Evolutionary conservation across 2,888 invertebrate genomes (phyloP).

Genomic region (Himalopsyche tibetana): DNA sequence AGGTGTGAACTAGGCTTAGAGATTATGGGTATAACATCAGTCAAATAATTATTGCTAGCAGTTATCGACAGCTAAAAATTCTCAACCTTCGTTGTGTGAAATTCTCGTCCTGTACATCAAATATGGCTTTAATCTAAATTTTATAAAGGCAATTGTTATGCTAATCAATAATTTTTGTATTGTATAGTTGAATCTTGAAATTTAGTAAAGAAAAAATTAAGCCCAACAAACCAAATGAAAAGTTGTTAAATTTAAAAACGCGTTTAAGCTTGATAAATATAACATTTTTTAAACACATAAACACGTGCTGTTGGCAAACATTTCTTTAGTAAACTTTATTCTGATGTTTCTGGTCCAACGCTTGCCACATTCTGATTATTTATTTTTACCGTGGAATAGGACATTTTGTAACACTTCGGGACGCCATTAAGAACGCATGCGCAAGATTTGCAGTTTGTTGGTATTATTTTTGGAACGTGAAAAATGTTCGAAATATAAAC

Average conservation of each 20-base stretch:
- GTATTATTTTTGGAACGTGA: slow-evolving; percentile 13
- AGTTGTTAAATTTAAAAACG: neutral
- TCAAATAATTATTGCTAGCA: no score
- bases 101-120: no score
- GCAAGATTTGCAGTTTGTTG: slow-evolving; percentile 7
- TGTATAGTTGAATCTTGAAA: no score
- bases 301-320: slow-evolving; percentile 40
- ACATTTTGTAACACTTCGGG: slow-evolving; percentile 7
- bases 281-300: slow-evolving; percentile 24
- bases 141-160: no score
- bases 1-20: no score
- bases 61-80: no score
- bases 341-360: slow-evolving; percentile 31
- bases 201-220: no score
- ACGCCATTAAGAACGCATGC: slow-evolving; percentile 8
- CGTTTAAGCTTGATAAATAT: neutral
- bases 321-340: neutral
- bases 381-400: slow-evolving; percentile 21
- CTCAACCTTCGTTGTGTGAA: no score
- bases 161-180: no score
- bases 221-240: neutral
- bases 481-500: slow-evolving; percentile 9
- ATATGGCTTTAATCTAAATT: no score
- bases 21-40: no score
- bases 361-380: slow-evolving; percentile 33